phyloP scores from a whole-genome alignment of 2,797 vertebrate genomes.

The Fundulus diaphanus region DNA sequence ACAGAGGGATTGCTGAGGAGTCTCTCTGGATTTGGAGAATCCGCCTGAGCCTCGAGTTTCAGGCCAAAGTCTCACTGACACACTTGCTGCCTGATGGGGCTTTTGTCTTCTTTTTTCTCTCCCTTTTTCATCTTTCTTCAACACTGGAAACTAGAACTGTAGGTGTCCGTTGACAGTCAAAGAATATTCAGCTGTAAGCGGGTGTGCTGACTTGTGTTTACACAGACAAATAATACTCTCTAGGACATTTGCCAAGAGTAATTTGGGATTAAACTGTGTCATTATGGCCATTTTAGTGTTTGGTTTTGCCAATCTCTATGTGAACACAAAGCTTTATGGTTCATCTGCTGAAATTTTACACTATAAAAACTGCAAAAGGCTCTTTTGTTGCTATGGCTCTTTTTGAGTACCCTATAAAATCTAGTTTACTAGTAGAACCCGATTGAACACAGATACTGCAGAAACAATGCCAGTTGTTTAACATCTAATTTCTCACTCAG shows the following conservation, averaged over 20 bases:
- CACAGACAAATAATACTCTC: conserved; percentile 20
- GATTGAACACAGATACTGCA: not conserved
- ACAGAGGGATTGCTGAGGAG: conserved; percentile 50
- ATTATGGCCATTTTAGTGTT: conserved; percentile 32
- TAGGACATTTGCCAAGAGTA: conserved; percentile 57
- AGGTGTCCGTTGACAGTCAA: conserved; percentile 54
- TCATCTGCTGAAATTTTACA: conserved; percentile 11
- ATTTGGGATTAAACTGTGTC: conserved; percentile 44
- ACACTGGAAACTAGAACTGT: conserved; percentile 61
- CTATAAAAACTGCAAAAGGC: conserved; percentile 11
- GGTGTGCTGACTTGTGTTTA: conserved; percentile 13
- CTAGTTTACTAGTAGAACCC: not conserved
- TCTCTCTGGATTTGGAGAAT: conserved; percentile 71
- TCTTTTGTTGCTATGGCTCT: not conserved
- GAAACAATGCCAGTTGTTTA: not conserved
- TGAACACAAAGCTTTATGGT: conserved; percentile 16
- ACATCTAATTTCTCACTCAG: not conserved
- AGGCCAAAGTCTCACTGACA: conserved; percentile 77
- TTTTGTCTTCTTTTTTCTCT: conserved; percentile 29
- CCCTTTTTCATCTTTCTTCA: conserved; percentile 40
- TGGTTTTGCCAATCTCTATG: conserved; percentile 17
- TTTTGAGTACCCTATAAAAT: not conserved
- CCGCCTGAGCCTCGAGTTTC: conserved; percentile 60
- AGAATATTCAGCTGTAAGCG: conserved; percentile 46
- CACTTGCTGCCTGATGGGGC: conserved; percentile 65